Evolutionary conservation across 2,888 invertebrate genomes (phyloP), one percentile per base, ranked within the genome.

Genomic region (Drosophila nr. perissopoda): DNA sequence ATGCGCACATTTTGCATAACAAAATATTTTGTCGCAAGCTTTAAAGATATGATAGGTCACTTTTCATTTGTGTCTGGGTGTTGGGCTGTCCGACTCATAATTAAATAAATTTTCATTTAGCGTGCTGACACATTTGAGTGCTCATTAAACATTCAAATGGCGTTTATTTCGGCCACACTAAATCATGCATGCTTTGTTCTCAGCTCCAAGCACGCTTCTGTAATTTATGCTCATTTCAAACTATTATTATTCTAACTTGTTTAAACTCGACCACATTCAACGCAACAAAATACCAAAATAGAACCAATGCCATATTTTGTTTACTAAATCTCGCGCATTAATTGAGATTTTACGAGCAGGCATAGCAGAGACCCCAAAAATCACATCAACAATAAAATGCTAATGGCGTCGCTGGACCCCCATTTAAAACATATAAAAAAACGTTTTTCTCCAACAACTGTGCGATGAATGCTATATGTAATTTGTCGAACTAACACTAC

Each of bases 81-180:
- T 48, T 46, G 2, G 34, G 4, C 66, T 70, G 57, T 76, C 82
- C 68, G 38, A 75, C 68, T 79, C 74, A 80, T 88, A 85, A 85
- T 85, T 85, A 85, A 88, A 85, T 83, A 82, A 83, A 83, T 85
- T 85, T 76, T 74, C 78, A 85, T 83, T 83, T 80, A 80, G 88
- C 78, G 75, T 83, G 83, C 88, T 85, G 88, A 85, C 85, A 85
- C 88, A 80, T 86, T 80, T 86, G 88, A 86, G 83, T 86, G 88
- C 88, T 83, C 88, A 88, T 88, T 86, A 88, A 85, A 88, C 83
- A 83, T 83, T 80, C 70, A 86, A 85, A 88, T 83, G 63, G 67
- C 80, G 69, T 61, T 60, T 59, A 63, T 80, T 74, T 59, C 4
- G 72, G 33, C 71, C 71, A 63, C 27, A 54, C 79, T 88, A 88